Evolutionary conservation across 2,113 vertebrate species (phyloP), one percentile per base, ranked within the genome.

Genomic region (Dipodomys stephensi): DNA sequence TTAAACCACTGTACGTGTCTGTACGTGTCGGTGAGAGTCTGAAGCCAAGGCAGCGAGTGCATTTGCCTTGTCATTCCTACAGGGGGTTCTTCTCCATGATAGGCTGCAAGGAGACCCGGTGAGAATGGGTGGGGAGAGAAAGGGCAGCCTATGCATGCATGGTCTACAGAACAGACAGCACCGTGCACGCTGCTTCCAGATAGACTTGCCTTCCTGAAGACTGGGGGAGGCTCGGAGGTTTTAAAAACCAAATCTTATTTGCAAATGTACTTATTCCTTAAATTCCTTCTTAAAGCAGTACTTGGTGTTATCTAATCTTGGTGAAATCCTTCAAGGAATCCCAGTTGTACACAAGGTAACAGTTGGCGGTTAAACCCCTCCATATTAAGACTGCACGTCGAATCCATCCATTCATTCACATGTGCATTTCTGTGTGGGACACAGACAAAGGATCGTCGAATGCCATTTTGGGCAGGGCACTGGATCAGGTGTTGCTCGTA

Each of bases 181-280:
- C 39, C 39, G 39, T 39, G 39, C 39, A 28, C 30, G 72, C n/a
- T 0, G 2, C 60, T 96, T 92, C 49, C 65, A 77, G 80, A 5
- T 46, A 81, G 23, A 11, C 28, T 93, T 71, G 77, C 53, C 49
- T 95, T 93, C 0, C 0, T 30, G 78, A 76, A 39, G 46, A 91
- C 67, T 93, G 71, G 80, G 28, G 76, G 76, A 92, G 88, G 95
- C 77, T 53, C 93, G 35, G 49, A 93, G 96, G 87, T 87, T 96
- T 96, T 22, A 60, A 12, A 57, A 87, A 89, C 85, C 86, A 88
- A 95, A 93, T 96, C 93, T 90, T 96, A 96, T 96, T 97, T 96
- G 96, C 85, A 97, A 95, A 97, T 96, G 74, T 96, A 97, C 96
- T 96, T 97, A 94, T 80, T 88, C 88, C 87, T 96, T 96, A 94